Base-by-base conservation (phyloP, 1,140 invertebrate genomes). In the Saccostrea glomerata region DNA sequence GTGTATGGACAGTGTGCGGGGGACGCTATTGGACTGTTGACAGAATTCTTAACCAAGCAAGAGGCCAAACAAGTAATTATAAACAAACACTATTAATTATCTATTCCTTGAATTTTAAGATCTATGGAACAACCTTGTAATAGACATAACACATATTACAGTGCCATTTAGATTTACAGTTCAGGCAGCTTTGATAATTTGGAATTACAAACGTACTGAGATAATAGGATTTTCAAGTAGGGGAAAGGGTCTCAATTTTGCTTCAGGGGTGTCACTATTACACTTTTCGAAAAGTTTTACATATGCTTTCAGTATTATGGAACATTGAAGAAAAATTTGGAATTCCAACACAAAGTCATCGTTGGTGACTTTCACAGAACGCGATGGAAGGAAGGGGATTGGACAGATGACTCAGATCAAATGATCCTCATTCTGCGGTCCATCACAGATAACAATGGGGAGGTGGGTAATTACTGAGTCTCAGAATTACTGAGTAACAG, bases 361-460 rank as follows among this genome's bases (percentile, higher is more conserved):
- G 89, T 92, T 2, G 66, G 86, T 83, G 93, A 94, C 84, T 77
- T 88, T 55, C 93, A 94, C 60, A 86, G 93, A 13, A 86, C 54
- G 2, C 85, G 90, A 20, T 94, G 93, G 93, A 56, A 91, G 40
- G 90, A 86, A 2, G 92, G 92, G 12, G 93, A 94, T 82, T 94
- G 93, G 93, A 94, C 93, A 30, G 93, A 94, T 87, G 93, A 94
- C 54, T 90, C 91, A 13, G 93, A 94, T 84, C 92, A 93, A 83
- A 92, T 94, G 91, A 89, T 94, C 55, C 82, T 93, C 17, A 92
- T 93, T 20, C 60, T 94, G 77, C 87, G 86, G 66, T 92, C 91
- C 17, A 55, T 93, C 1, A 82, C 90, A 5, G 91, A 92, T 20
- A 91, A 90, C 54, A 86, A 90, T 66, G 93, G 93, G 12, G 60